Percentiles rank a stretch among this genome's conserved stretches.
phyloP scores from a whole-genome alignment of 2,113 vertebrate genomes.

The Fulmarus glacialis region DNA sequence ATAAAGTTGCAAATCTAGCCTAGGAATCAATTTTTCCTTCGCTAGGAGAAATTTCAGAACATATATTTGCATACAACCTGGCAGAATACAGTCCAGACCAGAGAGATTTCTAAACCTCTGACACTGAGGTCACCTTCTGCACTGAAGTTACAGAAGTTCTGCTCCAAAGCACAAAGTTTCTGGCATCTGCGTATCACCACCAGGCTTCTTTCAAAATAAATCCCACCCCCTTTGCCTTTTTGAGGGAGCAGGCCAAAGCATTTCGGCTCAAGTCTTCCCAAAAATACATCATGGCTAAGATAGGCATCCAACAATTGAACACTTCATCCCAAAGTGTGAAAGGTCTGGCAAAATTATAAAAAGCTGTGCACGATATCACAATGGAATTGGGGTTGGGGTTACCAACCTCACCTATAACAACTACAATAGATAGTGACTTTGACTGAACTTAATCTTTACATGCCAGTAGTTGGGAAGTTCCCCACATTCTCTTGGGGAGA shows the following conservation, averaged over 20 bases:
- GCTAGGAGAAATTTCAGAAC: background rate
- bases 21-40: background rate
- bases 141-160: background rate
- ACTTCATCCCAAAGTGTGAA: background rate
- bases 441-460: background rate
- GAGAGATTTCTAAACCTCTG: background rate
- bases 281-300: background rate
- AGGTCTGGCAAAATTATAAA: background rate
- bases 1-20: background rate
- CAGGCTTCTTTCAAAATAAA: background rate
- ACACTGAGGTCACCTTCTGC: background rate
- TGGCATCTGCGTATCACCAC: background rate
- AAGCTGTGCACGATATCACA: background rate
- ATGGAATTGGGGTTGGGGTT: background rate
- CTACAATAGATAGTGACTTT: background rate
- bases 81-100: background rate
- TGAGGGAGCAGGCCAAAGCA: background rate
- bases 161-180: background rate
- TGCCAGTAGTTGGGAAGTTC: background rate
- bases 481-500: background rate
- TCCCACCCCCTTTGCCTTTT: background rate
- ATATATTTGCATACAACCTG: background rate
- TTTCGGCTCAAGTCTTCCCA: background rate
- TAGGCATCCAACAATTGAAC: background rate
- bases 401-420: background rate